Conservation (phyloP, 2,797 vertebrate species). For the Hypotaenidia okinawae region DNA sequence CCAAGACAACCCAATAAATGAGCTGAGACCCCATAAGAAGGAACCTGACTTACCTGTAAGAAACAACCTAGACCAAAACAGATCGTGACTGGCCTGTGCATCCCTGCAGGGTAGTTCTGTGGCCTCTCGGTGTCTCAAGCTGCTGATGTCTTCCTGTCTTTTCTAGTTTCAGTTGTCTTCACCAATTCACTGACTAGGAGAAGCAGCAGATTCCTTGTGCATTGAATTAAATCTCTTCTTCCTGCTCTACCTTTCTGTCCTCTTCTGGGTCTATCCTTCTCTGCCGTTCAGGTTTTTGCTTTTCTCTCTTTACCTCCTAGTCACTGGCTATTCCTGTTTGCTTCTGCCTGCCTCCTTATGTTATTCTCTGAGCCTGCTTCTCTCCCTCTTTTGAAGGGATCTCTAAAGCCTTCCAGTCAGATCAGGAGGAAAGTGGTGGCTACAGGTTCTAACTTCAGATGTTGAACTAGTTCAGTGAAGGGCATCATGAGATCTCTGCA, state of each 20-base stretch:
- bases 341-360: neutral
- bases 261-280: neutral
- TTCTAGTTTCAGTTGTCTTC: conserved; percentile 17
- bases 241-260: neutral
- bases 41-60: conserved; percentile 67
- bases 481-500: conserved; percentile 26
- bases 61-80: conserved; percentile 37
- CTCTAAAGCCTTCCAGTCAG: neutral
- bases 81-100: neutral
- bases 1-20: neutral
- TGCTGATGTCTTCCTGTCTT: neutral
- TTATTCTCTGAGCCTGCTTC: neutral
- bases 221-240: neutral
- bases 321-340: neutral
- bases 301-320: neutral
- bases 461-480: neutral
- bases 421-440: conserved; percentile 27
- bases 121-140: neutral
- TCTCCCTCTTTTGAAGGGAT: neutral
- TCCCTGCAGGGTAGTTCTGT: neutral
- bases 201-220: neutral
- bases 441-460: conserved; percentile 5
- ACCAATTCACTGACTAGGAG: neutral
- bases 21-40: neutral
- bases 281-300: neutral